Conservation (phyloP, 2,797 vertebrate genomes). For the Zenarchopterus dispar region DNA sequence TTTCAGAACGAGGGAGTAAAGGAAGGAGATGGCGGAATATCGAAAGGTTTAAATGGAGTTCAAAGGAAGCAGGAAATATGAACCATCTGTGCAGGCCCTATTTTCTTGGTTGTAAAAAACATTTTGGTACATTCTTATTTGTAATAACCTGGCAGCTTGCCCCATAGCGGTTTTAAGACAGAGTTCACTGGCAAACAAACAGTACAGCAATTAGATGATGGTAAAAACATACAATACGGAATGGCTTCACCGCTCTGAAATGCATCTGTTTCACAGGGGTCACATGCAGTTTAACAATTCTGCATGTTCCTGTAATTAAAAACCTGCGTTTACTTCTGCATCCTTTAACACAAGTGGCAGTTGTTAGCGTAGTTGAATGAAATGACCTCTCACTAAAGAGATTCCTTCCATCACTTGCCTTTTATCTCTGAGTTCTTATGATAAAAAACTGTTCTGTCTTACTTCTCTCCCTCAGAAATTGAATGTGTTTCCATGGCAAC, state of each 20-base stretch:
- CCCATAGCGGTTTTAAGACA: slow-evolving; percentile 52
- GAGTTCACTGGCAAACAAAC: slow-evolving; percentile 57
- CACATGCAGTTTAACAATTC: slow-evolving; percentile 38
- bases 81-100: slow-evolving; percentile 66
- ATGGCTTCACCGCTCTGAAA: slow-evolving; percentile 17
- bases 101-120: slow-evolving; percentile 53
- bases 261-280: slow-evolving; percentile 49
- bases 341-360: slow-evolving; percentile 37
- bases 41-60: slow-evolving; percentile 57
- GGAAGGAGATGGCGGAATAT: slow-evolving; percentile 26
- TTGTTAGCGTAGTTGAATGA: slow-evolving; percentile 30
- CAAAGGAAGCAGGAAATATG: slow-evolving; percentile 73
- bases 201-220: slow-evolving; percentile 52
- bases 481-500: slow-evolving; percentile 81
- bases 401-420: slow-evolving; percentile 40
- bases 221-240: slow-evolving; percentile 45
- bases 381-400: slow-evolving; percentile 6
- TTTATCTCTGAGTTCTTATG: slow-evolving; percentile 52
- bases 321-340: slow-evolving; percentile 12
- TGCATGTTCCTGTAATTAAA: slow-evolving; percentile 22
- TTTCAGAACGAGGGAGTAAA: slow-evolving; percentile 39
- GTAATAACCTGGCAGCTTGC: slow-evolving; percentile 62
- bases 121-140: slow-evolving; percentile 71
- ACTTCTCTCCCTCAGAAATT: slow-evolving; percentile 67
- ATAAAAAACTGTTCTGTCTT: slow-evolving; percentile 66